A percentile compares a stretch with the other conserved stretches of the same genome.
Evolutionary conservation across 2,113 vertebrate genomes (phyloP).

Genomic region (Lophotis ruficrista): DNA sequence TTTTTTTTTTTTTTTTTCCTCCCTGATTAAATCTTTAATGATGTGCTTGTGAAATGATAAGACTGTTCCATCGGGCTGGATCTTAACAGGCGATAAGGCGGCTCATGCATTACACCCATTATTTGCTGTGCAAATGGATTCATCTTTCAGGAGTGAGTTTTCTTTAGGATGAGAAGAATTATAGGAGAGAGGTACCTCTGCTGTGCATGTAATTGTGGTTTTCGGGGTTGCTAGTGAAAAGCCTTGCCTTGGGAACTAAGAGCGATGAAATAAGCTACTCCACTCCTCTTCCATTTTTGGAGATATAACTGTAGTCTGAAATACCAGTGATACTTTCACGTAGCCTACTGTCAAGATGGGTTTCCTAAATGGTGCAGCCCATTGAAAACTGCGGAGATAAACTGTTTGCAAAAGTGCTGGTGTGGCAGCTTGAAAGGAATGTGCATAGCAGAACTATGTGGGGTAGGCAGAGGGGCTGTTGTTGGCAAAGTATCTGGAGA

Average conservation of each 20-base stretch:
- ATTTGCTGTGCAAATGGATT: background rate
- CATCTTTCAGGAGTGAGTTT: background rate
- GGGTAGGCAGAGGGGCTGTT: background rate
- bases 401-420: background rate
- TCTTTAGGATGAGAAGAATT: background rate
- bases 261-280: background rate
- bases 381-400: background rate
- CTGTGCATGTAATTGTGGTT: background rate
- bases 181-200: background rate
- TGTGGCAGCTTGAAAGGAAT: background rate
- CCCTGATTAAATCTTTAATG: too few species aligned
- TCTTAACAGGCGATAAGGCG: background rate
- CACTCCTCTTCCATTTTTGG: background rate
- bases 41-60: background rate
- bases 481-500: background rate
- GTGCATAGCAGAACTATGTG: background rate
- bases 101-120: rapidly evolving
- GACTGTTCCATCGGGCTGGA: background rate
- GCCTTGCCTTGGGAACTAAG: background rate
- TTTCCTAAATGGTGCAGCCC: background rate
- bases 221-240: background rate
- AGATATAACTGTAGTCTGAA: background rate
- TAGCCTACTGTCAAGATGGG: background rate
- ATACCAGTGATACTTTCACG: background rate
- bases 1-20: background rate